These are phyloP conservation scores for Spodoptera littoralis DNA, from an alignment of 2,888 invertebrate genomes.

Conservation along the genomic window DNA sequence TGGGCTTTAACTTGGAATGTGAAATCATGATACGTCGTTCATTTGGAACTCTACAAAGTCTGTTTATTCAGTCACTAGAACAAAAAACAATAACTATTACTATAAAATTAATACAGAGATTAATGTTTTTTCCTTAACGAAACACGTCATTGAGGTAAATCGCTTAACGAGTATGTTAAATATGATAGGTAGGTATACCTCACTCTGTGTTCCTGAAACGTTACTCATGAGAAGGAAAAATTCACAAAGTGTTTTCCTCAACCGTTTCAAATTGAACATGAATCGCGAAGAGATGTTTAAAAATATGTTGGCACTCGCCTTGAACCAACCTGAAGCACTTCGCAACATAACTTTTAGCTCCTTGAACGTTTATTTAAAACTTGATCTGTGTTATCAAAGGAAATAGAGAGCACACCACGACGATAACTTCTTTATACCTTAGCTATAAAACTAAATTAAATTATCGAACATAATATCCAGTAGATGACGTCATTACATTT, in stretches of 20 bases:
- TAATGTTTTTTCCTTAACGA: no score
- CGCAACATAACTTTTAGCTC: conserved; percentile 15
- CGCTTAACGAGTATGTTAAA: conserved; percentile 36
- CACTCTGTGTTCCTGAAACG: conserved; percentile 26
- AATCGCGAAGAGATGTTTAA: conserved; percentile 12
- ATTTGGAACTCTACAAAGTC: no score
- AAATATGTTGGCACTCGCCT: conserved; percentile 6
- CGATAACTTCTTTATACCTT: conserved; percentile 7
- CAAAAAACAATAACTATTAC: no score
- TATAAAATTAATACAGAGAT: no score
- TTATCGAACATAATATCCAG: conserved; percentile 6
- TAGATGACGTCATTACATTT: not conserved
- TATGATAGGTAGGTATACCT: conserved; percentile 23
- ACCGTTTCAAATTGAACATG: conserved; percentile 25
- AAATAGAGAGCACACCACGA: conserved; percentile 4
- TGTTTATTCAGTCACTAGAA: no score
- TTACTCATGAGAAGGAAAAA: conserved; percentile 25
- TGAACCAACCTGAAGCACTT: conserved; percentile 3
- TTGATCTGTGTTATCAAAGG: conserved; percentile 22
- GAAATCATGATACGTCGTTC: no score
- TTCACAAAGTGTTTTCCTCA: conserved; percentile 41
- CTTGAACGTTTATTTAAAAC: conserved; percentile 24
- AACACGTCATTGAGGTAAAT: conserved; percentile 35
- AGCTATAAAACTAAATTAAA: conserved; percentile 12
- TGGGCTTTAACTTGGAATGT: not conserved